Evolutionary conservation across 1,140 invertebrate species (phyloP).

Genomic region (Leptinotarsa defecta): DNA sequence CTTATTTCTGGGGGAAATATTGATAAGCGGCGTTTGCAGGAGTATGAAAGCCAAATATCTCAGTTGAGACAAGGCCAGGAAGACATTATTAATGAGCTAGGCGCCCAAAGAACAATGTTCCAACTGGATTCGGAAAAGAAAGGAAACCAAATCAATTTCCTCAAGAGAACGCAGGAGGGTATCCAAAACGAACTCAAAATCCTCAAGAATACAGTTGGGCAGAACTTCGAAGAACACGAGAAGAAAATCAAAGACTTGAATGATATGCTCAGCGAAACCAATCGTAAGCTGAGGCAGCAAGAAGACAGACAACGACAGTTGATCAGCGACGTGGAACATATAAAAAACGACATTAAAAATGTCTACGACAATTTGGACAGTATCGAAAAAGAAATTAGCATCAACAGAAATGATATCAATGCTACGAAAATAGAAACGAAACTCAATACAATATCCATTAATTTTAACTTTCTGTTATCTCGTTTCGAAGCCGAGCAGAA

Average conservation of each 20-base stretch:
- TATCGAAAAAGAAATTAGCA: neutral
- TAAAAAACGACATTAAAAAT: neutral
- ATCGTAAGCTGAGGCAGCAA: neutral
- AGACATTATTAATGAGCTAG: neutral
- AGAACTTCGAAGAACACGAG: conserved; percentile 2
- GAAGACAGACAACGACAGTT: neutral
- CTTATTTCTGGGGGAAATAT: neutral
- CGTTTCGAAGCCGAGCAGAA: conserved; percentile 15
- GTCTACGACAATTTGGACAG: neutral
- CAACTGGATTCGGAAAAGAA: neutral
- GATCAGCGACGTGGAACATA: neutral
- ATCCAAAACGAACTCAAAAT: neutral
- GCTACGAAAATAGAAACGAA: neutral
- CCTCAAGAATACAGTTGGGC: neutral
- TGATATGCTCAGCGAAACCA: neutral
- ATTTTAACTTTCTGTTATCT: neutral
- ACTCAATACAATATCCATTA: neutral
- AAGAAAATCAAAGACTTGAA: conserved; percentile 13
- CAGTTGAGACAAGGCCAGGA: neutral
- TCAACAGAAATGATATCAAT: neutral
- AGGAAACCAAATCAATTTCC: neutral
- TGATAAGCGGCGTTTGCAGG: neutral
- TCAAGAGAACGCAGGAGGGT: neutral
- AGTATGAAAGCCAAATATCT: neutral
- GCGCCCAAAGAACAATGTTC: neutral